A percentile compares a stretch with the other conserved stretches of the same genome.
phyloP scores from a whole-genome alignment of 1,140 invertebrate species.

The Drosophila athabasca region DNA sequence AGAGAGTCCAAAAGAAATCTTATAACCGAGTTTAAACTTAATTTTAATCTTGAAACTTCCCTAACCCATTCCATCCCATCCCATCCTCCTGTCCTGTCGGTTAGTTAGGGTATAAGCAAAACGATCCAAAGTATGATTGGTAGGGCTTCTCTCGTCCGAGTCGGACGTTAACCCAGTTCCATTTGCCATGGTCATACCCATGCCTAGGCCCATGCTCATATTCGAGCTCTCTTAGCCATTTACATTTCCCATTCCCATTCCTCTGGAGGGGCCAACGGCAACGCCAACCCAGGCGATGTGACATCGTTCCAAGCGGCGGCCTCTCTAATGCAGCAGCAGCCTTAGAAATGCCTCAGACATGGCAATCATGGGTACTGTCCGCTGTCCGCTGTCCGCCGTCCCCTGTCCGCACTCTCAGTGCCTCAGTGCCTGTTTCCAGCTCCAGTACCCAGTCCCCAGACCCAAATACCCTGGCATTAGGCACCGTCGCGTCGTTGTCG shows the following conservation, averaged over 20 bases:
- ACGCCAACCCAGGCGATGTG: slow-evolving; percentile 22
- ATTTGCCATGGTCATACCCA: slow-evolving; percentile 39
- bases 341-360: slow-evolving; percentile 60
- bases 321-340: slow-evolving; percentile 70
- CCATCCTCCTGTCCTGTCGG: background rate
- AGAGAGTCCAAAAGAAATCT: background rate
- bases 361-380: slow-evolving; percentile 40
- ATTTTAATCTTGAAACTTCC: background rate
- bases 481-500: background rate
- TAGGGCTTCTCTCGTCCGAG: slow-evolving; percentile 55
- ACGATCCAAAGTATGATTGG: slow-evolving; percentile 28
- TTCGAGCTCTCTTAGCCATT: background rate
- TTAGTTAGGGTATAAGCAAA: slow-evolving; percentile 22
- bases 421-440: slow-evolving; percentile 17
- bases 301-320: slow-evolving; percentile 40
- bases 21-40: too few species aligned
- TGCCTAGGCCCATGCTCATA: background rate
- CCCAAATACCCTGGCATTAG: slow-evolving; percentile 38
- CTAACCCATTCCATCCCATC: background rate
- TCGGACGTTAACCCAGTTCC: slow-evolving; percentile 71
- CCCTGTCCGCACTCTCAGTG: slow-evolving; percentile 12
- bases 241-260: too few species aligned
- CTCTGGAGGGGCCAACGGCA: background rate
- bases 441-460: slow-evolving; percentile 18
- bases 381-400: background rate